Conservation (phyloP, 2,113 vertebrate genomes). For the Tragulus kanchil region DNA sequence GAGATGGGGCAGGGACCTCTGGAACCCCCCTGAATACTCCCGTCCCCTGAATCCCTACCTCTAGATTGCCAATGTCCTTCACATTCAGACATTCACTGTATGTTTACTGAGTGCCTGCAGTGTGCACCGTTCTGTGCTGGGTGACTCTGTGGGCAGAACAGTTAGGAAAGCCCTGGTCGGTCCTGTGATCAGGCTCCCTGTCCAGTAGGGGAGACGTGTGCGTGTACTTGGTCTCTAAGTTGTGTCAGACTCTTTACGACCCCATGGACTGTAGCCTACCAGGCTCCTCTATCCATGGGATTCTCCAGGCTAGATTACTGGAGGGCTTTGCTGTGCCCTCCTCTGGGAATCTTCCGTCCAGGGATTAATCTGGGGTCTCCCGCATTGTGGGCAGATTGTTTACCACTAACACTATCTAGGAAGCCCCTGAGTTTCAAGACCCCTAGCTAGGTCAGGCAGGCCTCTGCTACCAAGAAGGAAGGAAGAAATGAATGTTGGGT, state of each 20-base stretch:
- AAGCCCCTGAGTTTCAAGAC: background rate
- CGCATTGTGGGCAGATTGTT: background rate
- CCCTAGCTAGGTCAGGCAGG: background rate
- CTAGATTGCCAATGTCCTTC: no score
- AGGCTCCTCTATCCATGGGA: background rate
- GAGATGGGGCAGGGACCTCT: no score
- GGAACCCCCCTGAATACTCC: no score
- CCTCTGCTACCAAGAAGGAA: background rate
- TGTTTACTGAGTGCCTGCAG: no score
- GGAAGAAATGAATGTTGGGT: background rate
- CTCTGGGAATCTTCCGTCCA: background rate
- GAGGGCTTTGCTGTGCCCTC: no score
- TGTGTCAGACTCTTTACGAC: background rate
- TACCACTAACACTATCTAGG: background rate
- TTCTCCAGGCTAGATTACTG: background rate
- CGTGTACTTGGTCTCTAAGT: background rate
- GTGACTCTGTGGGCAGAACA: no score
- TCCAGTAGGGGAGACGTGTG: background rate
- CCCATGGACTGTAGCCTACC: background rate
- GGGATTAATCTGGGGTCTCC: background rate
- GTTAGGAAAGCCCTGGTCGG: no score
- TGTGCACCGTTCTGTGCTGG: no score
- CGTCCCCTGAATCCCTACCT: no score
- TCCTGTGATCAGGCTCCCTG: no score
- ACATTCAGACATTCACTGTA: no score